Evolutionary conservation across 1,140 invertebrate species (phyloP).

Genomic region (Hycleus phaleratus): DNA sequence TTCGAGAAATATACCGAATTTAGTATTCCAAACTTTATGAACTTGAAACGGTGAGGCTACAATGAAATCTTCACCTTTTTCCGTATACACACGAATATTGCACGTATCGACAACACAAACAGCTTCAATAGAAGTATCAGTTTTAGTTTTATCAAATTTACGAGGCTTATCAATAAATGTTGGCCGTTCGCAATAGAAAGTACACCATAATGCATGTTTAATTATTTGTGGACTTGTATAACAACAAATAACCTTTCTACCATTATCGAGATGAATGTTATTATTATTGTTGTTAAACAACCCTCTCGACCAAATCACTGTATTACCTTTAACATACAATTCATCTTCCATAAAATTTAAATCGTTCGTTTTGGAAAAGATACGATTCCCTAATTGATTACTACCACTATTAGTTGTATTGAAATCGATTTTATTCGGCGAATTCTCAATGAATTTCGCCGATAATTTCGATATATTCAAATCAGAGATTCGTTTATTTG

Average conservation of each 20-base stretch:
- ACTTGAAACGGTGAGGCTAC: constrained; percentile 80
- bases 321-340: constrained; percentile 76
- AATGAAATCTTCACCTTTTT: constrained; percentile 73
- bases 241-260: constrained; percentile 53
- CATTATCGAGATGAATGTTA: constrained; percentile 37
- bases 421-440: not conserved
- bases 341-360: constrained; percentile 64
- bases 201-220: constrained; percentile 74
- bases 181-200: constrained; percentile 55
- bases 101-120: constrained; percentile 71
- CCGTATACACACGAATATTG: constrained; percentile 69
- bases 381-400: too few relatives aligned
- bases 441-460: too few relatives aligned
- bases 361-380: too few relatives aligned
- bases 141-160: not conserved
- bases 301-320: constrained; percentile 73
- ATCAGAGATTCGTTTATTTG: constrained; percentile 27
- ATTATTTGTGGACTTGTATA: constrained; percentile 77
- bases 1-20: constrained; percentile 71
- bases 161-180: constrained; percentile 36
- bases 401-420: not conserved
- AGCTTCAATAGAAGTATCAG: constrained; percentile 40
- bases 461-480: constrained; percentile 17
- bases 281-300: constrained; percentile 38
- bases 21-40: constrained; percentile 64